phyloP scores from a whole-genome alignment of 2,888 invertebrate genomes.

The Argynnis bischoffii region DNA sequence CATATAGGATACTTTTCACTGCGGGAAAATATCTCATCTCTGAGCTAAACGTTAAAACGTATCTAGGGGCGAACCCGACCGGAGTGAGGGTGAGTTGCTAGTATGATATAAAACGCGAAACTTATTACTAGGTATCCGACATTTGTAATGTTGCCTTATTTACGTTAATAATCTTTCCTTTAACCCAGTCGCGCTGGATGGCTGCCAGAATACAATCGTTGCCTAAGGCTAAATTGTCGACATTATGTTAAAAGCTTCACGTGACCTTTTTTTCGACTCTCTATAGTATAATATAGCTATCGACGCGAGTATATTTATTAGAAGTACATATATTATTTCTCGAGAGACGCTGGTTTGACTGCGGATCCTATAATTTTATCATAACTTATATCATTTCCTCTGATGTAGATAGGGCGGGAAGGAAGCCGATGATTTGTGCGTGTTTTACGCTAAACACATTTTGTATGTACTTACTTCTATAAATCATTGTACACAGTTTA shows the following conservation, averaged over 20 bases:
- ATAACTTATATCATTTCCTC: neutral
- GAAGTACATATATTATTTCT: no score
- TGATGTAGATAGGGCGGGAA: neutral
- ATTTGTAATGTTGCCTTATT: slow-evolving; percentile 4
- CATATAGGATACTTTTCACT: no score
- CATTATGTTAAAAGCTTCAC: no score
- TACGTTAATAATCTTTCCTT: slow-evolving; percentile 1
- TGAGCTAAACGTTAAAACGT: no score
- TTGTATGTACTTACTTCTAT: neutral
- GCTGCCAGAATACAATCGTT: slow-evolving; percentile 13
- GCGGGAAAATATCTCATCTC: no score
- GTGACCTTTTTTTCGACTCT: no score
- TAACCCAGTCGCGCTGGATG: slow-evolving; percentile 6
- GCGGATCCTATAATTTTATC: neutral
- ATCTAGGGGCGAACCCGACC: neutral
- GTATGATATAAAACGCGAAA: neutral
- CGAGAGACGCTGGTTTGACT: neutral
- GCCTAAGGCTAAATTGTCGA: neutral
- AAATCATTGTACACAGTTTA: no score
- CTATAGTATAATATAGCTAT: no score
- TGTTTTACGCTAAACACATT: neutral
- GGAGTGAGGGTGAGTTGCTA: neutral
- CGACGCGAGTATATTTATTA: no score
- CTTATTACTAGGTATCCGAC: neutral
- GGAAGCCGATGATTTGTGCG: neutral